These are phyloP conservation scores for Julus scanicus DNA, from an alignment of 2,888 invertebrate genomes.

Conservation along the genomic window DNA sequence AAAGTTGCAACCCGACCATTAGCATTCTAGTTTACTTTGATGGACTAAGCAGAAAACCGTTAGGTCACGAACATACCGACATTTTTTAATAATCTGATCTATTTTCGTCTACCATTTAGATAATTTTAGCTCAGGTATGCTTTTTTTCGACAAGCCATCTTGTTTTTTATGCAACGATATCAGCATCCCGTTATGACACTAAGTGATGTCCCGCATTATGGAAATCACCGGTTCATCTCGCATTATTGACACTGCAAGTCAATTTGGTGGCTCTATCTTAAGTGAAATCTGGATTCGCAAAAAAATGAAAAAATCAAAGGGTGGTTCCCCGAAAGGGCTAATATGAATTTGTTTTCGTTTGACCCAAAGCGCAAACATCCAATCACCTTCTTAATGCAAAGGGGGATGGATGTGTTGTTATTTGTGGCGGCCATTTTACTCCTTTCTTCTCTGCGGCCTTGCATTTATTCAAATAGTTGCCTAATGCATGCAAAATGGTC, in stretches of 20 bases:
- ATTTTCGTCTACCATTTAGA: slow-evolving; percentile 29
- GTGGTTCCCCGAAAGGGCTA: background rate
- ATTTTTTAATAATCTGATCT: slow-evolving; percentile 3
- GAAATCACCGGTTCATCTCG: slow-evolving; percentile 41
- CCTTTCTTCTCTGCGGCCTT: background rate
- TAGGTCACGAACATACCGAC: background rate
- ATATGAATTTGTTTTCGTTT: background rate
- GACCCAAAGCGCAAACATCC: background rate
- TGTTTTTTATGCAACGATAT: background rate
- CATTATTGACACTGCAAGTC: slow-evolving; percentile 44
- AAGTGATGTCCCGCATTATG: slow-evolving; percentile 44
- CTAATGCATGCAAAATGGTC: background rate
- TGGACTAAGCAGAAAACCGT: background rate
- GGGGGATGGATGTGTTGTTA: background rate
- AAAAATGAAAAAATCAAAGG: background rate
- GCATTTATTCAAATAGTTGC: background rate
- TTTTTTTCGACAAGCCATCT: background rate
- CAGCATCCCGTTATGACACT: slow-evolving; percentile 37
- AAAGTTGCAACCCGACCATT: background rate
- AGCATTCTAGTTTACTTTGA: background rate
- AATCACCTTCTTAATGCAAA: background rate
- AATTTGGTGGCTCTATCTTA: slow-evolving; percentile 29
- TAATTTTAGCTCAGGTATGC: slow-evolving; percentile 26
- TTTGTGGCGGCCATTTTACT: background rate
- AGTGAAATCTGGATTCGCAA: slow-evolving; percentile 22